These are phyloP conservation scores for Egretta garzetta DNA, from an alignment of 2,113 vertebrate species.

Conservation along the genomic window DNA sequence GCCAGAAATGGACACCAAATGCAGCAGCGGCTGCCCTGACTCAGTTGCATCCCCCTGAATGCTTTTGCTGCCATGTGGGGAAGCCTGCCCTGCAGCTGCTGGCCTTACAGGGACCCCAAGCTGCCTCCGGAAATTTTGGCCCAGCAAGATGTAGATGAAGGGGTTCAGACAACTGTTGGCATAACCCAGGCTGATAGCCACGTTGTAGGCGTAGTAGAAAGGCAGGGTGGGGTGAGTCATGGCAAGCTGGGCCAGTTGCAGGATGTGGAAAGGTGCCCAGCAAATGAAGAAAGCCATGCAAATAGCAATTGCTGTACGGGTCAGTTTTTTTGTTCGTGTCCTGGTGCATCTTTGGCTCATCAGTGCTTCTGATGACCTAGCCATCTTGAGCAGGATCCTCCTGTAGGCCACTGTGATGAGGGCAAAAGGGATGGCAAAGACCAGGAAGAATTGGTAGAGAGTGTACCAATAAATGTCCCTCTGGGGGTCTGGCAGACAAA, in stretches of 20 bases:
- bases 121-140: slow-evolving; percentile 35
- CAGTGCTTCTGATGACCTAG: slow-evolving; percentile 20
- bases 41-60: neutral
- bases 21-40: slow-evolving; percentile 15
- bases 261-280: slow-evolving; percentile 63
- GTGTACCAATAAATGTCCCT: slow-evolving; percentile 69
- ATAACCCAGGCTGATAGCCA: slow-evolving; percentile 65
- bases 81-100: neutral
- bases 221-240: slow-evolving; percentile 36
- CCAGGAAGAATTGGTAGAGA: slow-evolving; percentile 76
- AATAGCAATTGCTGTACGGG: slow-evolving; percentile 30
- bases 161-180: slow-evolving; percentile 70
- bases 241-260: slow-evolving; percentile 57
- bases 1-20: neutral
- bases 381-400: slow-evolving; percentile 58
- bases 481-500: slow-evolving; percentile 49
- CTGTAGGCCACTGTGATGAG: slow-evolving; percentile 59
- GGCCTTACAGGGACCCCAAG: slow-evolving; percentile 52
- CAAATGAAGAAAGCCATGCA: slow-evolving; percentile 59
- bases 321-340: slow-evolving; percentile 35
- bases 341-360: slow-evolving; percentile 30
- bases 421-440: slow-evolving; percentile 66
- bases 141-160: slow-evolving; percentile 65
- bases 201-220: slow-evolving; percentile 53
- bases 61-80: neutral